A percentile compares a stretch with the other conserved stretches of the same genome.
phyloP scores from a whole-genome alignment of 2,797 vertebrate species.

The Xyrichtys novacula region DNA sequence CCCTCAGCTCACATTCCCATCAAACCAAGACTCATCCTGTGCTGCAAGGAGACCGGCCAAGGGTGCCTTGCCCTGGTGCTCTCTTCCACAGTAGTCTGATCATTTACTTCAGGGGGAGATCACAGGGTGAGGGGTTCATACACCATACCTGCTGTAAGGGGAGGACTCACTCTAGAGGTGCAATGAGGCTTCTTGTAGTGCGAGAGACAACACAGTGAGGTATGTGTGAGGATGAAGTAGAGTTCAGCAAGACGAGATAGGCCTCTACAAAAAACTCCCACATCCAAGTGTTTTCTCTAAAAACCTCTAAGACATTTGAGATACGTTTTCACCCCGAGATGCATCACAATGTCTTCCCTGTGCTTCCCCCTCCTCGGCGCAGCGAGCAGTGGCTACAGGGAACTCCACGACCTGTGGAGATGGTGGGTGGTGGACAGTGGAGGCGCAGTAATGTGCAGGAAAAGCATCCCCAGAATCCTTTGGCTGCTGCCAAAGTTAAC shows the following conservation, averaged over 20 bases:
- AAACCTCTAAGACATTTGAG: slow-evolving; percentile 92
- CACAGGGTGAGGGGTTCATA: slow-evolving; percentile 34
- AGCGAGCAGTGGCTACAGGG: slow-evolving; percentile 86
- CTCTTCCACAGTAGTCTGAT: slow-evolving; percentile 60
- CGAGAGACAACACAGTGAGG: slow-evolving; percentile 24
- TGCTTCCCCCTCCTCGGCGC: slow-evolving; percentile 56
- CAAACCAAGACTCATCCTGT: slow-evolving; percentile 68
- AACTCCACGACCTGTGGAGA: slow-evolving; percentile 82
- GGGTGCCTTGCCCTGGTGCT: slow-evolving; percentile 44
- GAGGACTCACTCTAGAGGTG: slow-evolving; percentile 26
- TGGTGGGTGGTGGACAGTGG: slow-evolving; percentile 82
- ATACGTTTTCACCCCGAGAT: slow-evolving; percentile 87
- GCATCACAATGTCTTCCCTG: slow-evolving; percentile 88
- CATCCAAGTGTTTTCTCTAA: slow-evolving; percentile 93
- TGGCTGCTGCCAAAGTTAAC: slow-evolving; percentile 94
- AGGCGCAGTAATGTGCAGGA: slow-evolving; percentile 86
- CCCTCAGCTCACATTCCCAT: slow-evolving; percentile 87
- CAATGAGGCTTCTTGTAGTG: slow-evolving; percentile 36
- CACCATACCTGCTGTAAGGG: slow-evolving; percentile 26
- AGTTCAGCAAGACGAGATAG: slow-evolving; percentile 66
- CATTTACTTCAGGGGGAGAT: slow-evolving; percentile 25
- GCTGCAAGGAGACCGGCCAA: slow-evolving; percentile 56
- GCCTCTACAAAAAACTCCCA: slow-evolving; percentile 73
- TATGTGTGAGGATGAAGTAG: slow-evolving; percentile 52
- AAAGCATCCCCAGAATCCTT: slow-evolving; percentile 92